A percentile compares a stretch with the other conserved stretches of the same genome.
These are phyloP conservation scores for Cliona cf. orientalis DNA, from an alignment of 37 sponge, comb jelly and placozoan genomes.

Conservation along the genomic window DNA sequence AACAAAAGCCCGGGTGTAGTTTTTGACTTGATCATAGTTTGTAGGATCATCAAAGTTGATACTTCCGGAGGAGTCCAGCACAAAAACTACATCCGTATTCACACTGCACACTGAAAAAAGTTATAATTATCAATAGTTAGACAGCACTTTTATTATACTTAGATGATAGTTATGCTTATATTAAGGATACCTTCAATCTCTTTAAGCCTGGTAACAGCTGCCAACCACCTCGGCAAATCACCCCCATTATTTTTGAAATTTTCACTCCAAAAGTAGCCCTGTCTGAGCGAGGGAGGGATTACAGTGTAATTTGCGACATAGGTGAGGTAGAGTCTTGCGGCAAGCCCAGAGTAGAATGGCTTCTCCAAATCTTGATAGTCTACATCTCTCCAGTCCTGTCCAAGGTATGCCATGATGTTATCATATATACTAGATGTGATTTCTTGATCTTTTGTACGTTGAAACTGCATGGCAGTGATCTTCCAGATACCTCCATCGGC, in stretches of 20 bases:
- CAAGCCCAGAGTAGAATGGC: conserved; percentile 28
- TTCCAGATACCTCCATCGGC: conserved; percentile 3
- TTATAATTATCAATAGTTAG: not conserved
- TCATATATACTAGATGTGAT: not conserved
- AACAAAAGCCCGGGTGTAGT: not conserved
- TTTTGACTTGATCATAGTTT: conserved; percentile 1
- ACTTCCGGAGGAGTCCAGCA: conserved; percentile 20
- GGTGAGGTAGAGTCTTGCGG: conserved; percentile 12
- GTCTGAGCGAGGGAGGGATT: too few relatives aligned
- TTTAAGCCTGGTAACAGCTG: too few relatives aligned
- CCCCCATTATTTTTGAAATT: too few relatives aligned
- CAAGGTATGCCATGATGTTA: not conserved
- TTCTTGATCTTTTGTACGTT: not conserved
- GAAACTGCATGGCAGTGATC: not conserved
- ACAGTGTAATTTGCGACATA: not conserved
- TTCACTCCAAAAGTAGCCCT: too few relatives aligned
- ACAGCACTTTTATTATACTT: too few relatives aligned
- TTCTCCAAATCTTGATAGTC: not conserved
- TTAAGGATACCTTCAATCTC: too few relatives aligned
- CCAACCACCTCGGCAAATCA: too few relatives aligned
- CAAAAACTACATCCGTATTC: conserved; percentile 13
- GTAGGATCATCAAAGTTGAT: not conserved
- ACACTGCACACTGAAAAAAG: conserved; percentile 10
- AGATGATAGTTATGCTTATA: too few relatives aligned
- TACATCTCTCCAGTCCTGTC: not conserved